These are phyloP conservation scores for Hemicordylus capensis DNA, from an alignment of 2,113 vertebrate species.

Conservation along the genomic window DNA sequence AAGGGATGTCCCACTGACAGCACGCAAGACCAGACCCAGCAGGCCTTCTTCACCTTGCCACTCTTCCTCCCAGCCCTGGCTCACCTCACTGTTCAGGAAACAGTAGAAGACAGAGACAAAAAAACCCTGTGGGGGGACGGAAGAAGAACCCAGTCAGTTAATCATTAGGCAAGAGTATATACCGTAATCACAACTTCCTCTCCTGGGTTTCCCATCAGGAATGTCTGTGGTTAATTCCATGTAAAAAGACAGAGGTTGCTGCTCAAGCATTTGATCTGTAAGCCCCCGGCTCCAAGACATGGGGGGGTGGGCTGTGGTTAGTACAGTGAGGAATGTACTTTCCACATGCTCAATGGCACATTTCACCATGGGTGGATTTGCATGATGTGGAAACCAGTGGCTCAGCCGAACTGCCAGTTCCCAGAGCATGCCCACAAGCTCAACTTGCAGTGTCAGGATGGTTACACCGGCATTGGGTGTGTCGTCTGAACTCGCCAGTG, in stretches of 20 bases:
- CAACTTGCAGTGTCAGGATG: no score
- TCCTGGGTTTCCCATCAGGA: neutral
- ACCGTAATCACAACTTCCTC: no score
- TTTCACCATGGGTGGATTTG: neutral
- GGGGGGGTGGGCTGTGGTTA: neutral
- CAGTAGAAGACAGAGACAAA: conserved; percentile 94
- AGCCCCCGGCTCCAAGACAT: neutral
- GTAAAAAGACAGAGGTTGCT: no score
- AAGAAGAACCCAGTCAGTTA: conserved; percentile 28
- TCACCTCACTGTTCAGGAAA: conserved; percentile 93
- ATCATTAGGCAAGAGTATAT: rapidly evolving
- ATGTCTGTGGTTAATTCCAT: neutral
- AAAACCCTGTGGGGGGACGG: conserved; percentile 82
- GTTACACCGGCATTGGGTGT: no score
- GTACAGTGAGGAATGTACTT: neutral
- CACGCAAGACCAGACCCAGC: neutral
- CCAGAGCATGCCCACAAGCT: no score
- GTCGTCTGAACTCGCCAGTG: no score
- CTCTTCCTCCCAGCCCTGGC: neutral
- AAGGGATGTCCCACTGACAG: neutral
- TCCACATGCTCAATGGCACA: neutral
- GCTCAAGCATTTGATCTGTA: neutral
- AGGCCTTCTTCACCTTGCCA: rapidly evolving
- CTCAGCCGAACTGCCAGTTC: no score
- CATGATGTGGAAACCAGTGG: neutral